Evolutionary conservation across 1,140 invertebrate species (phyloP), one percentile per base, ranked within the genome.

Genomic region (Calephelis nemesis): DNA sequence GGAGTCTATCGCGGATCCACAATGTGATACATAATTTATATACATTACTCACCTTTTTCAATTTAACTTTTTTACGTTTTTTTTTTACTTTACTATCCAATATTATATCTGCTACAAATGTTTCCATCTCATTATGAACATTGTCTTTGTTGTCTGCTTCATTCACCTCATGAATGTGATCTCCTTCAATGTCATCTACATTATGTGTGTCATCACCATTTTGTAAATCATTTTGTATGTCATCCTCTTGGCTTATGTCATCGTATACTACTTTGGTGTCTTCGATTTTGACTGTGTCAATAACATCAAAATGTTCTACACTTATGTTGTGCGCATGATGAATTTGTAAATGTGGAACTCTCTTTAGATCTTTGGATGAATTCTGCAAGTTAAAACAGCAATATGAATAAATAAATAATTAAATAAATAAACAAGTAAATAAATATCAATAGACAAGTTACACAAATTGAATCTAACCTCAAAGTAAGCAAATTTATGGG

Each of bases 91-190:
- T 69, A 45, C 71, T 74, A 13, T 71, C 71, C 12, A 76, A 50
- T 30, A 74, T 77, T 5, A 84, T 8, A 5, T 83, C 67, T 11
- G 80, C 79, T 0, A 78, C 82, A 65, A 86, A 86, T 0, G 78
- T 83, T 63, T 82, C 82, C 10, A 79, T 76, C 39, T 86, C 82
- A 9, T 68, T 75, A 45, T 86, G 81, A 1, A 65, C 74, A 11
- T 77, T 30, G 5, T 42, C 48, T 50, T 52, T 39, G 7, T 12
- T 30, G 12, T 49, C 9, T 8, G n/a, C n/a, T 13, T 65, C 47
- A 52, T 12, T 40, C 40, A 52, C 52, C 9, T 52, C n/a, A 65
- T 30, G 6, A 65, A 45, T 45, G 8, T 45, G 7, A 45, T 45
- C 42, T 45, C 6, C 42, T 45, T 45, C 15, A 3, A 4, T 19